Conservation (phyloP, 2,113 vertebrate genomes). For the Rattus norvegicus region GRCr8 NC_086024.1:81253501-81254000, state of each 20-base stretch:
- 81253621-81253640: neutral
- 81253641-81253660: neutral
- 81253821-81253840: neutral
- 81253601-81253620: no score
- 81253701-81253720: neutral
- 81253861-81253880: neutral
- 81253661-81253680: neutral
- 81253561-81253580: neutral
- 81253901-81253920: neutral
- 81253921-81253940: neutral
- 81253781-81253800: conserved; percentile 18
- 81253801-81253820: neutral
- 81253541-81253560: conserved; percentile 12
- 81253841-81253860: conserved; percentile 18
- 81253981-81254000: conserved; percentile 19
- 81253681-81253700: neutral
- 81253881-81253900: conserved; percentile 23
- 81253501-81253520: neutral
- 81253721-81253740: conserved; percentile 13
- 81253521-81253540: neutral
- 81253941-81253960: neutral
- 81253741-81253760: neutral
- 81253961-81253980: neutral
- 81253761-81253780: conserved; percentile 12
- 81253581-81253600: neutral